Base-by-base conservation (phyloP, 2,888 invertebrate genomes). In the Malacosoma neustria region DNA sequence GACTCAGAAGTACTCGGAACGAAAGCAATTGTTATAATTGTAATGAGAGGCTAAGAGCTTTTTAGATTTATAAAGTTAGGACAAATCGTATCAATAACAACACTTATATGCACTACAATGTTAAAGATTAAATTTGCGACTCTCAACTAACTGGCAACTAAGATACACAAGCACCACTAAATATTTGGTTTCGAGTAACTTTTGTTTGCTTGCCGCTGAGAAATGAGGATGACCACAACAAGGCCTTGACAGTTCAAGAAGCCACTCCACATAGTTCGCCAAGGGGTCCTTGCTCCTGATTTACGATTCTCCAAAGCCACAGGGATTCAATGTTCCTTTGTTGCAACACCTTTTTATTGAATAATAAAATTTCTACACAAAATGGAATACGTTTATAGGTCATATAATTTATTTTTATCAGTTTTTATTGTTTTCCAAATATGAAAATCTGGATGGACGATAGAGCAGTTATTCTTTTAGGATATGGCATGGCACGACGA, bases 181-280 rank as follows among this genome's bases (percentile, higher is more conserved):
- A 22, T 22, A 22, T 22, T 22, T 4, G 9, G 6, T 22, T 22
- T 7, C 22, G 9, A 22, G 22, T 7, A 22, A 22, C 55, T 51
- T 55, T 52, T 72, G 69, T 73, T 68, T 72, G 71, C 56, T 51
- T 57, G 57, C 57, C 44, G 50, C 54, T 48, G 57, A 65, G 64
- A 57, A 53, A 53, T 57, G 68, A 54, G 61, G 63, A 63, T 61
- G 71, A 80, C 84, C 84, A 62, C 84, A 82, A 60, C 49, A 41
- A 57, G 71, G 49, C 84, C 84, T 84, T 84, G 82, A 69, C 72
- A 70, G 81, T 77, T 73, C 76, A 81, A 79, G 81, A 77, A 80
- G 81, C 74, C 63, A 61, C 54, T 49, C 44, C 61, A 56, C 51
- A 69, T 56, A 60, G 65, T 59, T 50, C 46, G 43, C 39, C 42